Conservation (phyloP, 2,888 invertebrate genomes). For the Sepiola atlantica region DNA sequence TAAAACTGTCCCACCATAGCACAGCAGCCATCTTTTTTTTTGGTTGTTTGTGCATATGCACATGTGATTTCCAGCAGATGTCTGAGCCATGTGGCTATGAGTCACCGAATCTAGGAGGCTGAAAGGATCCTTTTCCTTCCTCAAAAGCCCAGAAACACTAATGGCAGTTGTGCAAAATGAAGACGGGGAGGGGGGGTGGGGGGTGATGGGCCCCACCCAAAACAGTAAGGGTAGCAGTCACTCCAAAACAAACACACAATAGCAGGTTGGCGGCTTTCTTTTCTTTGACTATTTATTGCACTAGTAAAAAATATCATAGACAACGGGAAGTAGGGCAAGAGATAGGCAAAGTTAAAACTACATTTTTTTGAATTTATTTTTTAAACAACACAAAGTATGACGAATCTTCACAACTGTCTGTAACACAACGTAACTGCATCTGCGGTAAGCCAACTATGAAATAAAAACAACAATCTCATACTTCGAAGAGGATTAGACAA, state of each 20-base stretch:
- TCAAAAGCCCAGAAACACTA: not conserved
- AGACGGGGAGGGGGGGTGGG: not conserved
- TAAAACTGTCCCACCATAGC: not conserved
- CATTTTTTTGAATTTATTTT: not conserved
- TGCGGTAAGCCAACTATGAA: not conserved
- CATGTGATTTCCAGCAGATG: not conserved
- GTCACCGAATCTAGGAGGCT: not conserved
- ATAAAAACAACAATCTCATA: not conserved
- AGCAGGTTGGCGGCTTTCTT: not conserved
- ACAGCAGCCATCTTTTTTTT: no score
- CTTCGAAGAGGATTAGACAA: not conserved
- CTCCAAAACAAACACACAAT: not conserved
- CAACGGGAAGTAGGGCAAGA: not conserved
- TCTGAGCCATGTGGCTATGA: constrained; percentile 32
- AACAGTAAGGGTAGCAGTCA: not conserved
- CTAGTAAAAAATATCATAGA: not conserved
- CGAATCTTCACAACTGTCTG: not conserved
- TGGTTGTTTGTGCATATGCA: not conserved
- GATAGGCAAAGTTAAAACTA: not conserved
- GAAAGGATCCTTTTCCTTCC: not conserved
- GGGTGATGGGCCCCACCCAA: not conserved
- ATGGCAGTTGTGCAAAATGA: not conserved
- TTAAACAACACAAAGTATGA: not conserved
- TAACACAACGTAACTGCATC: not conserved
- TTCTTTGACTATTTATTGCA: not conserved